These are phyloP conservation scores for Actinia equina DNA, from an alignment of 64 coral and sea anemone genomes.

Conservation along the genomic window DNA sequence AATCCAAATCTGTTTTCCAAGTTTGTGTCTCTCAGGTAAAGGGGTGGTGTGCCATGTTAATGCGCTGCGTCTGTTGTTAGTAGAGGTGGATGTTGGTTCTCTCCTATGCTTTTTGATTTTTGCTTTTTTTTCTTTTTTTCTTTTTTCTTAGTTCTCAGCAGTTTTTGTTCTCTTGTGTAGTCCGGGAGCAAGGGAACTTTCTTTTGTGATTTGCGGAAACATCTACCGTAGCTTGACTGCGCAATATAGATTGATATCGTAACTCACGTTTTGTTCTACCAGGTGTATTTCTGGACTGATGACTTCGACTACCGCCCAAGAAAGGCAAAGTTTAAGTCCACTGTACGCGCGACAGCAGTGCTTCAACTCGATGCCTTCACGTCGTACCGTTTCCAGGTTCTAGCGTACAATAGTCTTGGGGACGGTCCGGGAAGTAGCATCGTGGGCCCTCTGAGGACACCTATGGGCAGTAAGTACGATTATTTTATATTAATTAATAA, in stretches of 20 bases:
- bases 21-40: too few relatives aligned
- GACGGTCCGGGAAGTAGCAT: slow-evolving; percentile 76
- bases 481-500: not conserved
- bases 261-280: not conserved
- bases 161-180: too few relatives aligned
- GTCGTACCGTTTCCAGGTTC: slow-evolving; percentile 79
- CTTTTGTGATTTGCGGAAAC: too few relatives aligned
- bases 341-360: slow-evolving; percentile 32
- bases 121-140: too few relatives aligned
- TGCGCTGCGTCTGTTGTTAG: too few relatives aligned
- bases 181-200: too few relatives aligned
- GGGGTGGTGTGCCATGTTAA: too few relatives aligned
- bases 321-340: slow-evolving; percentile 25
- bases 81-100: too few relatives aligned
- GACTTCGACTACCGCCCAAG: slow-evolving; percentile 35
- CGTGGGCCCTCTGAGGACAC: slow-evolving; percentile 77
- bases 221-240: not conserved
- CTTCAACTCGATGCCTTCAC: slow-evolving; percentile 65
- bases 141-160: too few relatives aligned
- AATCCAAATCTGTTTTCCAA: too few relatives aligned
- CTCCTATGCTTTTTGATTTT: too few relatives aligned
- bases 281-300: slow-evolving; percentile 85
- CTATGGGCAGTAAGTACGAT: slow-evolving; percentile 70
- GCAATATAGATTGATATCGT: not conserved
- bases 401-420: slow-evolving; percentile 87